phyloP scores from a whole-genome alignment of 2,888 invertebrate species.

The Rhingia rostrata region DNA sequence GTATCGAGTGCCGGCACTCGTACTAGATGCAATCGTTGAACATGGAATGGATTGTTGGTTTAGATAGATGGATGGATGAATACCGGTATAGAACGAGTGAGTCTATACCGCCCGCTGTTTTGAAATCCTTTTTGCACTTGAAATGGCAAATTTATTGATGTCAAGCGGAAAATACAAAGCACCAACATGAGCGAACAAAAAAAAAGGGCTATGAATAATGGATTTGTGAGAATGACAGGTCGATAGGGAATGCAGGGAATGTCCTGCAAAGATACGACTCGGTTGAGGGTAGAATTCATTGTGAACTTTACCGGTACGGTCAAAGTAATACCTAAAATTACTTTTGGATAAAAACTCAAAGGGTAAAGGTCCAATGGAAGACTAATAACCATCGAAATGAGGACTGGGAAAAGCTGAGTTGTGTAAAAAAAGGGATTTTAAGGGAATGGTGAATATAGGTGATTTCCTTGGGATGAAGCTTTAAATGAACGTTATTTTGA shows the following conservation, averaged over 20 bases:
- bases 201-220: slow-evolving; percentile 61
- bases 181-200: slow-evolving; percentile 17
- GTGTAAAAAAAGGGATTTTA: neutral
- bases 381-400: slow-evolving; percentile 18
- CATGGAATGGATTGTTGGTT: slow-evolving; percentile 44
- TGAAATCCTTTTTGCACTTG: slow-evolving; percentile 47
- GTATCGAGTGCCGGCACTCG: neutral
- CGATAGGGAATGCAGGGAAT: slow-evolving; percentile 38
- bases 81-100: slow-evolving; percentile 15
- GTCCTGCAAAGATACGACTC: slow-evolving; percentile 9
- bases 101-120: slow-evolving; percentile 13
- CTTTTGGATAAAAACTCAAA: slow-evolving; percentile 43
- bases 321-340: slow-evolving; percentile 45
- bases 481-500: too few species aligned
- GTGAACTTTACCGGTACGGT: slow-evolving; percentile 6
- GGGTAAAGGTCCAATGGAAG: slow-evolving; percentile 36
- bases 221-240: slow-evolving; percentile 67
- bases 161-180: slow-evolving; percentile 62
- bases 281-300: slow-evolving; percentile 7
- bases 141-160: slow-evolving; percentile 63
- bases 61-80: slow-evolving; percentile 53
- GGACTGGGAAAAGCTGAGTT: neutral
- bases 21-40: slow-evolving; percentile 3
- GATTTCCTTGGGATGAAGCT: too few species aligned
- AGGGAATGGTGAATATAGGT: too few species aligned